Percentiles rank a stretch among this genome's conserved stretches.
Evolutionary conservation across 2,888 invertebrate genomes (phyloP).

Genomic region (Elysia crispata): DNA sequence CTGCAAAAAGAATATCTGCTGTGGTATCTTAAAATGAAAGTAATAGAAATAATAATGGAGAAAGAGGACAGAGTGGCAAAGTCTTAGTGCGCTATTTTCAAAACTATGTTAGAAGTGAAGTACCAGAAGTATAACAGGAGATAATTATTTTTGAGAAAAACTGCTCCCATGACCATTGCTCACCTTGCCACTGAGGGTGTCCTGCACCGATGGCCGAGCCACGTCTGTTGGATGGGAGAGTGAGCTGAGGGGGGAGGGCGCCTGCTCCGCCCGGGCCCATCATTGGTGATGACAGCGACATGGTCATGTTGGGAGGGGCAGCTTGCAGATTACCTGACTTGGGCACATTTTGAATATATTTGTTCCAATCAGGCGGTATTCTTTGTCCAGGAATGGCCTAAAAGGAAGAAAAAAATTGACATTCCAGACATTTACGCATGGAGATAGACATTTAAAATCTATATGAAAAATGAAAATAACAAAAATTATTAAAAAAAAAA

Average conservation of each 20-base stretch:
- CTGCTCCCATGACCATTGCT: background rate
- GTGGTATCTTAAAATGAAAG: no score
- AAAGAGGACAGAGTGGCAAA: no score
- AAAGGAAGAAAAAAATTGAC: background rate
- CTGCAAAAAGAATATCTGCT: no score
- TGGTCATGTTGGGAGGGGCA: conserved; percentile 53
- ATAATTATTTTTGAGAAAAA: no score
- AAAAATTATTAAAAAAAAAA: no score
- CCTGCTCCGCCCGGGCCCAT: conserved; percentile 7
- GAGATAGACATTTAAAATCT: no score
- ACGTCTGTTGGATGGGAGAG: conserved; percentile 44
- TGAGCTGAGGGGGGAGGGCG: conserved; percentile 36
- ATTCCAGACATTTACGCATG: no score
- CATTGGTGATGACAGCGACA: conserved; percentile 50
- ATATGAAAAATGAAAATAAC: no score
- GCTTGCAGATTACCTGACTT: conserved; percentile 46
- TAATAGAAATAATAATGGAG: no score
- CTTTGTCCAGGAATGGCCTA: conserved; percentile 45
- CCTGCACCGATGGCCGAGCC: background rate
- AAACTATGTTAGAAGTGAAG: no score
- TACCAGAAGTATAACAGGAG: no score
- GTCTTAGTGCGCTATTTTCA: no score
- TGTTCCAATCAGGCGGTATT: conserved; percentile 42
- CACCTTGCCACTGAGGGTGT: conserved; percentile 40
- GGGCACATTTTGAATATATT: conserved; percentile 45